A percentile compares a stretch with the other conserved stretches of the same genome.
Evolutionary conservation across 1,140 invertebrate species (phyloP).

Genomic region (Drosophila ironensis): DNA sequence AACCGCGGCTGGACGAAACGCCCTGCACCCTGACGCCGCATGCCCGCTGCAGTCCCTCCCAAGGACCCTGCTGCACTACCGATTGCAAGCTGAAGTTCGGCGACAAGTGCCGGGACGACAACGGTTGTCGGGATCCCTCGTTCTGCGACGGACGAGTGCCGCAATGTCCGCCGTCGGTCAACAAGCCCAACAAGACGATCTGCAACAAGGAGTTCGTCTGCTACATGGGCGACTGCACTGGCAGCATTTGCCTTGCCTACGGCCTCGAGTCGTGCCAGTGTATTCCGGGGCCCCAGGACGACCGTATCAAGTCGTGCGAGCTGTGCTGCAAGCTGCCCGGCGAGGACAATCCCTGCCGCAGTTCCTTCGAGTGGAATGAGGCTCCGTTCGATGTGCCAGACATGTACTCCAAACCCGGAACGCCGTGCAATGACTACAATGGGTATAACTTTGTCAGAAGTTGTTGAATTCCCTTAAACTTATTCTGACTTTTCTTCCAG

Average conservation of each 20-base stretch:
- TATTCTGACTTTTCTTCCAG: slow-evolving; percentile 57
- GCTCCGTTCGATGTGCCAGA: slow-evolving; percentile 94
- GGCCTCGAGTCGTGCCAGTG: slow-evolving; percentile 98
- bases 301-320: slow-evolving; percentile 93
- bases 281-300: slow-evolving; percentile 88
- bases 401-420: slow-evolving; percentile 96
- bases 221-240: slow-evolving; percentile 97
- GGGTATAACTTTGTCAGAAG: too few relatives aligned
- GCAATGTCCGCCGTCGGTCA: slow-evolving; percentile 93
- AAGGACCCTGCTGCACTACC: slow-evolving; percentile 97
- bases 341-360: slow-evolving; percentile 90
- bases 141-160: slow-evolving; percentile 93
- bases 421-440: slow-evolving; percentile 98
- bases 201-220: slow-evolving; percentile 97
- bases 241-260: slow-evolving; percentile 95
- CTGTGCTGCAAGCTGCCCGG: slow-evolving; percentile 94
- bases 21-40: slow-evolving; percentile 92
- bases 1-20: slow-evolving; percentile 88
- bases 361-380: slow-evolving; percentile 95
- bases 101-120: slow-evolving; percentile 95
- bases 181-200: slow-evolving; percentile 96
- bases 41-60: slow-evolving; percentile 81
- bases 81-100: slow-evolving; percentile 92
- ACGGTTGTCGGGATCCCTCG: slow-evolving; percentile 94
- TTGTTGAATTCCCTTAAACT: neutral